Base-by-base conservation (phyloP, 2,797 vertebrate species). In the Anableps anableps region DNA sequence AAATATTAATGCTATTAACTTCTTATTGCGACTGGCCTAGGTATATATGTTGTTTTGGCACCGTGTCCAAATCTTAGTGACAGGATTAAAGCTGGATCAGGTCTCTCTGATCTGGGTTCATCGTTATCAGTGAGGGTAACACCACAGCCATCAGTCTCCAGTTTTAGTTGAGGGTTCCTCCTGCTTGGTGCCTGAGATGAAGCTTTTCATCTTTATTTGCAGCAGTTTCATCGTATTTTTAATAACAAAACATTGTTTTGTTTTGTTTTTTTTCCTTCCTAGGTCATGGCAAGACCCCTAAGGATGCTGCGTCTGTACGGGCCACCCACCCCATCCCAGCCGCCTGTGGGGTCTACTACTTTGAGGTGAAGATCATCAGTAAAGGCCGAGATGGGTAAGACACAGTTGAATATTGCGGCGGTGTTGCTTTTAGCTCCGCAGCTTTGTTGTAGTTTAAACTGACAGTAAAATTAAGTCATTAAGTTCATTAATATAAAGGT, bases 301-400 rank as follows among this genome's bases (percentile, higher is more conserved):
- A 99, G 96, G 98, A 99, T 94, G 98, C 98, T 34, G 98, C 98
- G 1, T 99, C 98, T 50, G 98, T 99, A 80, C 97, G 98, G 38
- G 98, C 98, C 84, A 99, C 98, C 1, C 98, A 99, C 91, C 98
- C 98, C 71, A 99, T 99, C 94, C 98, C 98, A 81, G 98, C 98
- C 34, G 98, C 98, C 83, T 99, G 98, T 85, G 98, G 98, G 55
- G 98, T 99, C 89, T 99, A 99, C 92, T 99, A 99, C 94, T 99
- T 99, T 4, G 98, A 99, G 96, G 98, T 99, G 90, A 99, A 99
- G 95, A 99, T 99, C 88, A 98, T 99, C 95, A 99, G 98, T 92
- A 99, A 99, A 95, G 98, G 98, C 91, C 95, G 98, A 96, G 98
- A 99, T 93, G 98, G 98, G 98, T 99, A 96, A 97, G 95, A 14